Percentiles rank a stretch among this genome's conserved stretches.
Conservation (phyloP, 2,888 invertebrate genomes). For the Perizoma affinitatum region DNA sequence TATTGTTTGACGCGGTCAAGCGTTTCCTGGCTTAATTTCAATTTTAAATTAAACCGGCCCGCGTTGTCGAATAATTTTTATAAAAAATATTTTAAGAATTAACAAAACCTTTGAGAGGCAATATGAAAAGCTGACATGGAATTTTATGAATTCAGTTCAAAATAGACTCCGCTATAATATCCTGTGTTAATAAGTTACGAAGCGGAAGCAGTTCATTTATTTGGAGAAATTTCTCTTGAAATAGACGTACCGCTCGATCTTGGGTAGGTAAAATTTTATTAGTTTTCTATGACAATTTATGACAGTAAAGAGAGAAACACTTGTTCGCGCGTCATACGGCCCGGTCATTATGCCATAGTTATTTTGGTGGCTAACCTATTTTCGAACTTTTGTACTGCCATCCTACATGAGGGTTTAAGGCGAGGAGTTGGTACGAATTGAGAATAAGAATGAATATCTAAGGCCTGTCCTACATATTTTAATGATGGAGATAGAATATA, state of each 20-base stretch:
- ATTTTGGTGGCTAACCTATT: constrained; percentile 63
- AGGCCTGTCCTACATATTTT: too few relatives aligned
- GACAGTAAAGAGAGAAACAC: constrained; percentile 19
- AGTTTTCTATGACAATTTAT: constrained; percentile 13
- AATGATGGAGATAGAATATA: constrained; percentile 25
- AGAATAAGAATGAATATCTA: too few relatives aligned
- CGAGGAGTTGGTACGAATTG: background rate
- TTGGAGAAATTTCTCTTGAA: constrained; percentile 8
- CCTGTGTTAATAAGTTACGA: constrained; percentile 14
- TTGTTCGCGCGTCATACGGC: constrained; percentile 39
- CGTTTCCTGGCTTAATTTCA: constrained; percentile 50
- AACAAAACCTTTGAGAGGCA: too few relatives aligned
- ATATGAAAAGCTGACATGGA: background rate
- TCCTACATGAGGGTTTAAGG: constrained; percentile 3
- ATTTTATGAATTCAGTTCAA: constrained; percentile 11
- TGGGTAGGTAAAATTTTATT: constrained; percentile 7
- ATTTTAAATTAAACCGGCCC: constrained; percentile 48
- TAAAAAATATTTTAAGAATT: too few relatives aligned
- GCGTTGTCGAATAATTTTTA: constrained; percentile 31
- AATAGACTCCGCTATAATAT: constrained; percentile 20
- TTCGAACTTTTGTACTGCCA: constrained; percentile 26
- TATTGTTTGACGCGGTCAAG: constrained; percentile 51
- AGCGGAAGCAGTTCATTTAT: constrained; percentile 19
- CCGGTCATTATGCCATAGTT: constrained; percentile 56
- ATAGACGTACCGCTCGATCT: constrained; percentile 4